Conservation (phyloP, 2,113 vertebrate species). For the Thinocorus orbignyianus region DNA sequence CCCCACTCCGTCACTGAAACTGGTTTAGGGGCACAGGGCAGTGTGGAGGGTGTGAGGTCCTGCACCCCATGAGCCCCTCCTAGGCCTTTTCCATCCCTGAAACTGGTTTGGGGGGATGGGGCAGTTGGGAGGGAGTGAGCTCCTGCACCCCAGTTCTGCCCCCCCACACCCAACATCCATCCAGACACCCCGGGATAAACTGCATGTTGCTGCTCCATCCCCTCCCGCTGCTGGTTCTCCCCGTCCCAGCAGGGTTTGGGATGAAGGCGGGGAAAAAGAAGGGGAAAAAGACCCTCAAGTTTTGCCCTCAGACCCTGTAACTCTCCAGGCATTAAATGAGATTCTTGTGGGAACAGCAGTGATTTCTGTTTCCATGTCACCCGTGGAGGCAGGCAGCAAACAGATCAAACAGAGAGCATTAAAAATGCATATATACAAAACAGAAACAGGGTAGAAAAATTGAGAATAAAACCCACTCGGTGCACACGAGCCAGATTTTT, state of each 20-base stretch:
- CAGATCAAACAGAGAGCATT: not conserved
- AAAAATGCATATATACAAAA: not conserved
- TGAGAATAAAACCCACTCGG: fast-evolving
- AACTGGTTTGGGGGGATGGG: not conserved
- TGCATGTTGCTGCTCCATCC: fast-evolving
- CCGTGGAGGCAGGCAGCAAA: not conserved
- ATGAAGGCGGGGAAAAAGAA: not conserved
- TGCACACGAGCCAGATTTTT: fast-evolving
- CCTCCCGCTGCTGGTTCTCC: not conserved
- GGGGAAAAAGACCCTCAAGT: fast-evolving
- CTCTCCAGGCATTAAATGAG: fast-evolving
- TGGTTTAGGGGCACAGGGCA: not conserved
- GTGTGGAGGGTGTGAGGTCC: fast-evolving
- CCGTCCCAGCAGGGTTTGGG: not conserved
- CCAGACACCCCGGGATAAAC: not conserved
- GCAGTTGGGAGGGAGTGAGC: fast-evolving
- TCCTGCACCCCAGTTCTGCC: not conserved
- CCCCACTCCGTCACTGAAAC: too few species aligned
- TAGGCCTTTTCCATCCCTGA: too few species aligned
- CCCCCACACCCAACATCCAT: not conserved
- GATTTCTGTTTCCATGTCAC: not conserved
- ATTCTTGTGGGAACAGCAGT: fast-evolving
- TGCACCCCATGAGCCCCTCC: not conserved
- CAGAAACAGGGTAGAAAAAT: not conserved
- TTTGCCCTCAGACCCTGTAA: not conserved